Base-by-base conservation (phyloP, 2,113 vertebrate genomes). In the Hippocampus zosterae region DNA sequence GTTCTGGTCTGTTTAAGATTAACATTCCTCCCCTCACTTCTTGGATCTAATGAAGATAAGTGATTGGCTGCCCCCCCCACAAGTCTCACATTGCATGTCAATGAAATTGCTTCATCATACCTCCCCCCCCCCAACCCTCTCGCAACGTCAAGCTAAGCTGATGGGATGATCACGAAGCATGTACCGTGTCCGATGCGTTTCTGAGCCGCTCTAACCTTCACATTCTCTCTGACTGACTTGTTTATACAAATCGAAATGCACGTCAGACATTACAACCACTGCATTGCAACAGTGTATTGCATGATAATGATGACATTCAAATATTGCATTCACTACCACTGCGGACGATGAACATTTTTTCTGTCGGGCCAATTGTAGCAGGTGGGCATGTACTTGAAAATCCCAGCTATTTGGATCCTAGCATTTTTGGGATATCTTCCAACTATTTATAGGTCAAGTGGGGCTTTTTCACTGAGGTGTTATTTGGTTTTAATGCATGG, bases 41-140 rank as follows among this genome's bases (percentile, higher is more conserved):
- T 33, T 44, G 73, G 75, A 83, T 85, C 77, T 83, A 82, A 87
- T 85, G 81, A 83, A 80, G 83, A 88, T 81, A 81, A 83, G 79
- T 81, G 84, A 86, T 75, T 23, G 67, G 55, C 75, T 29, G 48
- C 12, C 42, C 19, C 60, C 33, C 63, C 69, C 74, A 77, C 71
- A 83, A 89, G 87, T 89, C 82, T 77, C 48, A 69, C 78, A 84
- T 88, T 83, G 81, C 79, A 87, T 85, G 85, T 86, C 82, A 84
- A 73, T 81, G 73, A 78, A 87, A 85, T 86, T 76, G 72, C 80
- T 84, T 84, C 71, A 85, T 85, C 72, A 81, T 76, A 69, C 73
- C 68, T 50, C 74, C 60, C 77, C 41, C 71, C 73, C 5, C 33
- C 33, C 5, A 37, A 37, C 33, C 33, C 55, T 65, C 29, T 57